Evolutionary conservation across 1,140 invertebrate species (phyloP).

Genomic region (Rhopalosiphum maidis): DNA sequence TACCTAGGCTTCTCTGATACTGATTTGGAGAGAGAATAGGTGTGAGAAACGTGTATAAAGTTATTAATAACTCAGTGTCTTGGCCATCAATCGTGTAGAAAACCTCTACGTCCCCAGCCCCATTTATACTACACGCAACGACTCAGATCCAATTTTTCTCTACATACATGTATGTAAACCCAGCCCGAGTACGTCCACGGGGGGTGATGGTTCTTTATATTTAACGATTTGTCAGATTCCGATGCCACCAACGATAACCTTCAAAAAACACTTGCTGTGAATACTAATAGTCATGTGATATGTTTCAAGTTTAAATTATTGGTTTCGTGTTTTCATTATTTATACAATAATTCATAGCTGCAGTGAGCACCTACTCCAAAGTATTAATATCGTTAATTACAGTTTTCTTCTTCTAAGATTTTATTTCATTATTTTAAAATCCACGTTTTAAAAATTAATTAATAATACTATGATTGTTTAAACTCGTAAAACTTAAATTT

Average conservation of each 20-base stretch:
- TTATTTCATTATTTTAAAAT: too few species aligned
- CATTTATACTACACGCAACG: background rate
- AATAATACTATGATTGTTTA: background rate
- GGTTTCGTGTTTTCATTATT: background rate
- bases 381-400: background rate
- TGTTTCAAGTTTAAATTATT: background rate
- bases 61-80: slow-evolving; percentile 39
- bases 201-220: background rate
- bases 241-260: background rate
- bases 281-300: slow-evolving; percentile 11
- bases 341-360: background rate
- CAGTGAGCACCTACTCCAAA: background rate
- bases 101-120: background rate
- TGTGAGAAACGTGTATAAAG: background rate
- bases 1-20: background rate
- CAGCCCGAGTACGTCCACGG: background rate
- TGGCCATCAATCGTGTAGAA: slow-evolving; percentile 14
- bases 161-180: background rate
- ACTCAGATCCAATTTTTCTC: slow-evolving; percentile 21
- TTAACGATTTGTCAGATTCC: slow-evolving; percentile 14
- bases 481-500: too few species aligned
- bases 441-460: background rate
- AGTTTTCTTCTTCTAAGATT: background rate
- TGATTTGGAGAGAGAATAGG: background rate
- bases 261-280: slow-evolving; percentile 8